Conservation (phyloP, 2,113 vertebrate species). For the Pelusios castaneus region DNA sequence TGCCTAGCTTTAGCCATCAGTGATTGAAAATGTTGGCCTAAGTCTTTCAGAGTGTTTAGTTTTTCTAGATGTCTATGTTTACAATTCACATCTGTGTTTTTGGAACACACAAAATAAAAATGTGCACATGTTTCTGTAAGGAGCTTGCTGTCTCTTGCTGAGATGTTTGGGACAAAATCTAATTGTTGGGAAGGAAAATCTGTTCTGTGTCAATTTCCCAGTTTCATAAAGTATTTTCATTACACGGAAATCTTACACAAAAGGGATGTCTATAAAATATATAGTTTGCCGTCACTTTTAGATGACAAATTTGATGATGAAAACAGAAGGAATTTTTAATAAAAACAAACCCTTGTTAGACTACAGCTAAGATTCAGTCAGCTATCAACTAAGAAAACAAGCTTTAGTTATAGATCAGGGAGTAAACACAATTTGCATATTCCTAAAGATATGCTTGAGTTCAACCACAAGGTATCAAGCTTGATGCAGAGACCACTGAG, state of each 20-base stretch:
- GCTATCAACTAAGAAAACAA: constrained; percentile 30
- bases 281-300: not conserved
- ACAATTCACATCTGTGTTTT: not conserved
- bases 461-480: not conserved
- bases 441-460: not conserved
- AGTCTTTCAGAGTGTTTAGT: fast-evolving
- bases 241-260: constrained; percentile 37
- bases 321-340: constrained; percentile 63
- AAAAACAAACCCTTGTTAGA: constrained; percentile 70
- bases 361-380: constrained; percentile 27
- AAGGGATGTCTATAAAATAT: constrained; percentile 30
- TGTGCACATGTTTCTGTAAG: not conserved
- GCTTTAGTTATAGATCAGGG: constrained; percentile 42
- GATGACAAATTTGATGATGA: constrained; percentile 60
- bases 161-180: not conserved
- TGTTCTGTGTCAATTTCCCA: constrained; percentile 15
- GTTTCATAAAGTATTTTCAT: constrained; percentile 24
- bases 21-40: not conserved
- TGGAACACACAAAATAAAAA: not conserved
- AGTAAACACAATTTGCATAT: not conserved
- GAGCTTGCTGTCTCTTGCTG: not conserved
- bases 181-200: constrained; percentile 24
- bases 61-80: not conserved
- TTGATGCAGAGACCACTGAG: not conserved
- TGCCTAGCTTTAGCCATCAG: not conserved